Evolutionary conservation across 2,888 invertebrate species (phyloP).

Genomic region (Erebia ligea): DNA sequence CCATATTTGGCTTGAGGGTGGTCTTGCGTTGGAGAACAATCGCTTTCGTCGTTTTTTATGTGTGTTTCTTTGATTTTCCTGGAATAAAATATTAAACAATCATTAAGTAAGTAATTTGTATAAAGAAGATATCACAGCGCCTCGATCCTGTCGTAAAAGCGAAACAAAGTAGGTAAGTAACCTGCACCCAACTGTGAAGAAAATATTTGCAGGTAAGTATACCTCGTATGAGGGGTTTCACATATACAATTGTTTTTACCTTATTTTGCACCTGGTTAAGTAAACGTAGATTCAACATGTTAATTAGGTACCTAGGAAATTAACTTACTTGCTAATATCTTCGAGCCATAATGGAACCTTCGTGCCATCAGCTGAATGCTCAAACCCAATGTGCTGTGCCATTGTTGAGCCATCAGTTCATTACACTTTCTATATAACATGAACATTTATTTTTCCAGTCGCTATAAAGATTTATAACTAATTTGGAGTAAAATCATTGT

Average conservation of each 20-base stretch:
- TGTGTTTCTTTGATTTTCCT: slow-evolving; percentile 78
- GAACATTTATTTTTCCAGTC: background rate
- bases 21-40: slow-evolving; percentile 32
- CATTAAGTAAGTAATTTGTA: too few relatives aligned
- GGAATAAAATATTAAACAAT: slow-evolving; percentile 16
- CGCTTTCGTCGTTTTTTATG: slow-evolving; percentile 57
- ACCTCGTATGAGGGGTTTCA: too few relatives aligned
- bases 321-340: slow-evolving; percentile 73
- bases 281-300: background rate
- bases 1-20: slow-evolving; percentile 23
- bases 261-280: too few relatives aligned
- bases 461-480: slow-evolving; percentile 32
- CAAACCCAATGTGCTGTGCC: slow-evolving; percentile 67
- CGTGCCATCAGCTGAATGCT: slow-evolving; percentile 58
- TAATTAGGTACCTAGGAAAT: background rate
- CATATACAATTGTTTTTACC: too few relatives aligned
- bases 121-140: too few relatives aligned
- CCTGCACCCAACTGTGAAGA: too few relatives aligned
- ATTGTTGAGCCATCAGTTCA: slow-evolving; percentile 70
- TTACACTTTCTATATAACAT: background rate
- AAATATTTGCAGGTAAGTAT: too few relatives aligned
- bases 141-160: too few relatives aligned
- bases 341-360: slow-evolving; percentile 72
- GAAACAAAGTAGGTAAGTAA: too few relatives aligned
- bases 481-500: slow-evolving; percentile 22